Conservation (phyloP, 2,113 vertebrate species). For the Maccullochella peelii region DNA sequence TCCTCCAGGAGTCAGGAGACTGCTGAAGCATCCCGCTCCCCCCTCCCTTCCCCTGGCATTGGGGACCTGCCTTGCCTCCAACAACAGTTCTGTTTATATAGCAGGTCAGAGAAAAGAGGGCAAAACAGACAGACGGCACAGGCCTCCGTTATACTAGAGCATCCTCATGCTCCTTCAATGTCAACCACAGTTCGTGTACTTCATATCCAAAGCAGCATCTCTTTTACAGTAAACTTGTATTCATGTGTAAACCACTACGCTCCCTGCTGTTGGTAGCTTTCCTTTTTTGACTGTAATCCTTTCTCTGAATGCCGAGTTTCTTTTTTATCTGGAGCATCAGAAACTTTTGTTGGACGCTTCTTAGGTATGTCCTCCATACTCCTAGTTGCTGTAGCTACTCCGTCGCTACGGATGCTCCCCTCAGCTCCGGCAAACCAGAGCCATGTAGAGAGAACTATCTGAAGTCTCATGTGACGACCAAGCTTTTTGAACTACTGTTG, state of each 20-base stretch:
- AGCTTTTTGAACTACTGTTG: no score
- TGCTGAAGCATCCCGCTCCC: constrained; percentile 13
- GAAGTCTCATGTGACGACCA: no score
- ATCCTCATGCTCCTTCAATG: neutral
- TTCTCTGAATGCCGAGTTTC: no score
- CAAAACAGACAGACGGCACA: constrained; percentile 41
- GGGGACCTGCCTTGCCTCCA: constrained; percentile 17
- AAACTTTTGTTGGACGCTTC: no score
- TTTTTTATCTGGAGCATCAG: no score
- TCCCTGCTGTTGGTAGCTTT: no score
- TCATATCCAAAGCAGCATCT: neutral
- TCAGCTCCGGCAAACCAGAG: no score
- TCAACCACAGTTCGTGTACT: constrained; percentile 14
- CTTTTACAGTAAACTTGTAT: neutral
- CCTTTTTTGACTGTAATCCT: no score
- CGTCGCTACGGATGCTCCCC: no score
- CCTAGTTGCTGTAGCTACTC: no score
- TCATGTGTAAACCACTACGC: neutral
- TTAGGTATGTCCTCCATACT: no score
- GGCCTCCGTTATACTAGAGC: neutral
- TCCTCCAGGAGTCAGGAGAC: constrained; percentile 59
- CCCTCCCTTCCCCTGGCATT: neutral
- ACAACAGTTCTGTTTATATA: constrained; percentile 52
- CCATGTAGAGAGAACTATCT: no score
- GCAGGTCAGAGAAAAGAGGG: constrained; percentile 52